Base-by-base conservation (phyloP, 2,113 vertebrate species). In the Ceyx cyanopectus region DNA sequence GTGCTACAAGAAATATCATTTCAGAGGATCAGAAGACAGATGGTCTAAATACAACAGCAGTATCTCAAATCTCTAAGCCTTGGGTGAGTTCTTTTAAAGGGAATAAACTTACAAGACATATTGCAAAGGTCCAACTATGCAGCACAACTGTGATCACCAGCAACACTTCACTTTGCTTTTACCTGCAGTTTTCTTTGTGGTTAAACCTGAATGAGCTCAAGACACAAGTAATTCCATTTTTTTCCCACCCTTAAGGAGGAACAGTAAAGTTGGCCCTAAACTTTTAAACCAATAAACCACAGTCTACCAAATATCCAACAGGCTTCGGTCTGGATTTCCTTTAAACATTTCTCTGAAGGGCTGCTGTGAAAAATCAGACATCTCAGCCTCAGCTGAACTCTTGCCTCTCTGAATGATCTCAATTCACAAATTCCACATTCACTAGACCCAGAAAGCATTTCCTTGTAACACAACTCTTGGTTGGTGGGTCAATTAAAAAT, bases 401-500 rank as follows among this genome's bases (percentile, higher is more conserved):
- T 10, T 10, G 5, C 53, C 85, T 76, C 57, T 68, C 9, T 69
- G n/a, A 79, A 53, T 32, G 34, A 69, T 20, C 74, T 56, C 17
- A 45, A 86, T 72, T 81, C 81, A 79, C 22, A 76, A 65, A 83
- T 43, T 50, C 23, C 48, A 50, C 22, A 50, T 50, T 50, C 48
- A 50, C 40, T 10, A 41, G 62, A 81, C 53, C 57, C 63, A 63
- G 57, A 78, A 84, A 82, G 57, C 41, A 41, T 88, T 83, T 90
- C 61, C 76, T 65, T 88, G 65, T 80, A 83, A 85, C 57, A 74
- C 66, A 91, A 56, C 40, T 54, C 60, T 70, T 74, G n/a, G 43
- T 61, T 63, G 63, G 37, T 67, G 19, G 77, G 65, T 83, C 73
- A 94, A 90, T 88, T 82, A 85, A 93, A 96, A 93, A 91, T 72